Evolutionary conservation across 2,113 vertebrate genomes (phyloP), one percentile per base, ranked within the genome.

Genomic region (Tragelaphus buxtoni): DNA sequence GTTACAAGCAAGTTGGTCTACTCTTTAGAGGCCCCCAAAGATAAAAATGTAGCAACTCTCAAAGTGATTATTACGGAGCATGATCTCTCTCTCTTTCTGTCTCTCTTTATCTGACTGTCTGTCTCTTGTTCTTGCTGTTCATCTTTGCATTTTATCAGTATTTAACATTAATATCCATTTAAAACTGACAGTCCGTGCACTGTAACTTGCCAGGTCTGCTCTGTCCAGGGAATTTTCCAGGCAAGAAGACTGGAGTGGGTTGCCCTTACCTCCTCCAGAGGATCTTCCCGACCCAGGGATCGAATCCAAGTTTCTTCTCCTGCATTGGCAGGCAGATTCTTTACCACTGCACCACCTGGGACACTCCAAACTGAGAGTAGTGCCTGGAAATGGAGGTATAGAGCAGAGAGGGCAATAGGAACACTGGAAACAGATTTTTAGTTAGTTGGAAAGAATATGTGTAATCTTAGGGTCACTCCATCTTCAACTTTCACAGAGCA

Each of bases 11-110:
- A 97, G 74, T 88, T 95, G 76, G 95, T 98, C 90, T 97, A 95
- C 97, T 98, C 90, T 98, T 94, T 96, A 97, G 95, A 14, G 93
- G 74, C 96, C 95, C 89, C 89, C 7, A 60, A 88, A 90, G 61
- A 96, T 97, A 98, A 95, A 96, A 98, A 98, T 97, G 90, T 81
- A 79, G 96, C 85, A 96, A 53, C 96, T 98, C 94, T 98, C 97
- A 97, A 20, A 95, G 49, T 53, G 92, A 79, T 97, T 93, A 96
- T 58, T 96, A 32, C 49, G 96, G 86, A 90, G 93, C 0, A 7
- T 42, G 35, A 39, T 0, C 76, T 96, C 2, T 2, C 14, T 56
- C 5, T 92, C 83, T 92, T 4, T 42, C 17, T 82, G 7, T 72
- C 6, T 91, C 39, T 35, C n/a, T 39, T 18, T 35, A 1, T 39